Conservation (phyloP, 2,797 vertebrate species). For the Sternarchorhynchus goeldii region DNA sequence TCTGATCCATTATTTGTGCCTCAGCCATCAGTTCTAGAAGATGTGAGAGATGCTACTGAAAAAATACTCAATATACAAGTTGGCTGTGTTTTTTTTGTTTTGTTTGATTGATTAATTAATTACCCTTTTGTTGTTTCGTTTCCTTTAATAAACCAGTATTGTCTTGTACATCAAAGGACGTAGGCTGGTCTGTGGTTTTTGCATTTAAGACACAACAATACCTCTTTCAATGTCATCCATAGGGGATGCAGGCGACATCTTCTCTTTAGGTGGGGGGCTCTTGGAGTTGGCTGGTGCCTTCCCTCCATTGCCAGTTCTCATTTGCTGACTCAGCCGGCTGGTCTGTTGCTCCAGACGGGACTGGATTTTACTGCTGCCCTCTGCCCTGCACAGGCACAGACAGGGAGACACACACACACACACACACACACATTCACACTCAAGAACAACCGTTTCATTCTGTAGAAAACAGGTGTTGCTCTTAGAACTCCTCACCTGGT, state of each 20-base stretch:
- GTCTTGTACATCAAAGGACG: not conserved
- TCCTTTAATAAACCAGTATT: not conserved
- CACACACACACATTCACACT: not conserved
- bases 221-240: constrained; percentile 97
- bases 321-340: constrained; percentile 75
- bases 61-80: not conserved
- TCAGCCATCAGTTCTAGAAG: constrained; percentile 91
- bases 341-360: constrained; percentile 82
- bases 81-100: too few species aligned
- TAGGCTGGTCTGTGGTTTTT: not conserved
- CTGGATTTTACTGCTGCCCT: constrained; percentile 96
- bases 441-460: not conserved
- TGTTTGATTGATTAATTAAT: too few species aligned
- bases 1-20: constrained; percentile 90
- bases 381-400: constrained; percentile 76
- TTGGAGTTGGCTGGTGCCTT: constrained; percentile 77
- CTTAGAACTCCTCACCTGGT: constrained; percentile 78
- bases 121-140: not conserved
- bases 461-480: not conserved
- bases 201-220: constrained; percentile 55
- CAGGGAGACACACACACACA: not conserved
- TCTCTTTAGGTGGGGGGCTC: constrained; percentile 86
- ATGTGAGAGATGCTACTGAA: not conserved
- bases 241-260: constrained; percentile 81
- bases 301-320: constrained; percentile 74